These are phyloP conservation scores for Tribolium madens DNA, from an alignment of 1,140 invertebrate genomes.

Conservation along the genomic window DNA sequence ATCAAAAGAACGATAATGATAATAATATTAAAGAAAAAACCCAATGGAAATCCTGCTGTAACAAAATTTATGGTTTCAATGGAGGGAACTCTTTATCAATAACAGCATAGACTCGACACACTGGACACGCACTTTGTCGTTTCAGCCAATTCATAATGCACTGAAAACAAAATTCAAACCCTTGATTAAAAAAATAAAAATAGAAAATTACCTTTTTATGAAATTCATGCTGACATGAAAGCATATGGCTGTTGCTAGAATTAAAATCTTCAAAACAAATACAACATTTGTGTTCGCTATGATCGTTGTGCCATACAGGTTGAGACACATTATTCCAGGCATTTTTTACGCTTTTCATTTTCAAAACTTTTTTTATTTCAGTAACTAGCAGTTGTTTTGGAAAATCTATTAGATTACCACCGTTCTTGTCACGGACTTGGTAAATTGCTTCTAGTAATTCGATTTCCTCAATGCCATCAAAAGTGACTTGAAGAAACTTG, in stretches of 20 bases:
- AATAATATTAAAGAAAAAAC: no score
- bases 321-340: background rate
- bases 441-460: background rate
- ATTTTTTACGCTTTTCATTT: background rate
- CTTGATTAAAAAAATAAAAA: background rate
- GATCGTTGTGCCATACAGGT: constrained; percentile 6
- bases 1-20: no score
- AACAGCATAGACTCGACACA: constrained; percentile 5
- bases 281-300: constrained; percentile 2
- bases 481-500: constrained; percentile 1
- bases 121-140: background rate
- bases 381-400: background rate
- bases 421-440: background rate
- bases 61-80: background rate
- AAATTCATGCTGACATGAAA: constrained; percentile 9
- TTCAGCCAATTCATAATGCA: constrained; percentile 16
- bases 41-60: no score
- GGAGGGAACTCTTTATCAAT: constrained; percentile 14
- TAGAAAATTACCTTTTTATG: constrained; percentile 20
- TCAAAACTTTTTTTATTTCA: constrained; percentile 4
- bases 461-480: background rate
- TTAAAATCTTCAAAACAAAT: constrained; percentile 16
- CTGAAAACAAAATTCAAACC: background rate
- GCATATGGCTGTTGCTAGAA: background rate
- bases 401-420: background rate